Conservation (phyloP, 2,113 vertebrate species). For the Dermatemys mawii region DNA sequence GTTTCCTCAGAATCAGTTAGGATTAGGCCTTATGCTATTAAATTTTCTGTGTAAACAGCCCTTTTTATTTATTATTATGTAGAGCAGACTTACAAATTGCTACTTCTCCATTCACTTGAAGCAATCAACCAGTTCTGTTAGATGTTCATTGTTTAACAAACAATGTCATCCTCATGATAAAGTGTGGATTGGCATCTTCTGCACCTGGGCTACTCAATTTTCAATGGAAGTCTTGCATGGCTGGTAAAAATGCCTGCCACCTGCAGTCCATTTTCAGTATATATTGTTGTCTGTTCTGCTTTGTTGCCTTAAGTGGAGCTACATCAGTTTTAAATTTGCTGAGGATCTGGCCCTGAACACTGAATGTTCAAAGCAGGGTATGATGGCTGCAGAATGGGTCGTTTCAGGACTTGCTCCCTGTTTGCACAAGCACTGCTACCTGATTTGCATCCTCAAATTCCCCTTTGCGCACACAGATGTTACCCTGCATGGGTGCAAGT, state of each 20-base stretch:
- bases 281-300: neutral
- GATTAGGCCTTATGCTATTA: neutral
- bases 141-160: neutral
- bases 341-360: neutral
- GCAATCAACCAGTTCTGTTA: neutral
- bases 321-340: neutral
- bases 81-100: neutral
- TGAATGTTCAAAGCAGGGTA: neutral
- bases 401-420: neutral
- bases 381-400: accelerated
- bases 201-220: neutral
- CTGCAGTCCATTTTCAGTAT: neutral
- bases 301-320: neutral
- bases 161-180: neutral
- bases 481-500: neutral
- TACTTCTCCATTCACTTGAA: neutral
- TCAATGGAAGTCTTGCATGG: neutral
- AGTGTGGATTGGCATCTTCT: neutral
- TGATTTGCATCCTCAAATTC: neutral
- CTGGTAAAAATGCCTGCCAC: neutral
- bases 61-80: neutral
- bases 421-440: neutral
- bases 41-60: neutral
- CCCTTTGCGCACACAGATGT: neutral
- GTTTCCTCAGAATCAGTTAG: neutral